Percentiles rank a stretch among this genome's conserved stretches.
Evolutionary conservation across 1,140 invertebrate species (phyloP).

Genomic region (Zaprionus vittiger): DNA sequence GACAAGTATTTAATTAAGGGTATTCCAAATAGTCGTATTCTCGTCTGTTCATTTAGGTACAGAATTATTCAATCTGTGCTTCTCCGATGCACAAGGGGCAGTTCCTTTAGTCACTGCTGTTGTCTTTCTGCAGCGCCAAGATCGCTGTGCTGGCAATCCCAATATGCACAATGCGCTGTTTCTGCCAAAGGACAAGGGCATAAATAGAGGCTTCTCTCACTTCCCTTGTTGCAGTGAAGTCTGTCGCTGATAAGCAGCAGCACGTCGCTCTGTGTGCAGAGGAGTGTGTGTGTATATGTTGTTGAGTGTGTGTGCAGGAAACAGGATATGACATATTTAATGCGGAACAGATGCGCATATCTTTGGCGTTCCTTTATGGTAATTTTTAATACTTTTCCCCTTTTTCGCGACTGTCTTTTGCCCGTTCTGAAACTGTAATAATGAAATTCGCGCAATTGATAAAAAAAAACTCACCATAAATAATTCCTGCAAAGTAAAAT

Average conservation of each 20-base stretch:
- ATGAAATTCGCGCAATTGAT: constrained; percentile 49
- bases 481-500: constrained; percentile 37
- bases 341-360: constrained; percentile 73
- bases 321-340: constrained; percentile 83
- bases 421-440: constrained; percentile 55
- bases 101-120: constrained; percentile 12
- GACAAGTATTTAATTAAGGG: not conserved
- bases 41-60: constrained; percentile 21
- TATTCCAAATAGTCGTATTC: not conserved
- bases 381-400: constrained; percentile 50
- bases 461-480: constrained; percentile 45
- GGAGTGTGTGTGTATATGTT: constrained; percentile 19
- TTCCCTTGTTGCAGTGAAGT: constrained; percentile 44
- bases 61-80: constrained; percentile 20
- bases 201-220: constrained; percentile 18
- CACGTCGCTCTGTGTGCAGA: constrained; percentile 4
- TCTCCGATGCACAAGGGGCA: constrained; percentile 8
- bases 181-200: constrained; percentile 24
- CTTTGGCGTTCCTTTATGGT: constrained; percentile 40
- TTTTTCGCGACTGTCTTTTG: constrained; percentile 29
- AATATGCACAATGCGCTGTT: constrained; percentile 19
- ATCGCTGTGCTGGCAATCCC: constrained; percentile 18
- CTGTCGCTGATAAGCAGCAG: constrained; percentile 61
- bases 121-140: constrained; percentile 17
- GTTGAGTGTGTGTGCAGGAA: constrained; percentile 56